These are phyloP conservation scores for Echiichthys vipera DNA, from an alignment of 2,797 vertebrate species.

Conservation along the genomic window DNA sequence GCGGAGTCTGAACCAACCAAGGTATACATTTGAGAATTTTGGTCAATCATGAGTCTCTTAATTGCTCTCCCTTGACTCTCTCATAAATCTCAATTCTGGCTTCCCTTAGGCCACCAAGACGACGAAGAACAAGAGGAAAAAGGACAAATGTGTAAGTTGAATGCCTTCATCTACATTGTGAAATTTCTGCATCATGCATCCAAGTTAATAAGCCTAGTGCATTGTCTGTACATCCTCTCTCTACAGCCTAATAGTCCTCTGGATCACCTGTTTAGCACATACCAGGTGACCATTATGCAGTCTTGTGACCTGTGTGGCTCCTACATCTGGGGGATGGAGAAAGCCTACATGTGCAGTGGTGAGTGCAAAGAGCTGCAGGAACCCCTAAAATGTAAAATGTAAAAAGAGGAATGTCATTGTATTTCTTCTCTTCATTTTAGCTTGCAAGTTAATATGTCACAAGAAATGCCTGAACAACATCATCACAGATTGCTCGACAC, in stretches of 20 bases:
- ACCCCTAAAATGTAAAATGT: background rate
- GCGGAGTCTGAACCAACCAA: conserved; percentile 81
- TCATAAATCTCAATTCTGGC: conserved; percentile 2
- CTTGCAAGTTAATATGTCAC: conserved; percentile 95
- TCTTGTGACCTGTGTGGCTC: conserved; percentile 95
- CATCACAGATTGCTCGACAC: conserved; percentile 87
- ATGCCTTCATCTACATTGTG: background rate
- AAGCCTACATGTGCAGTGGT: conserved; percentile 95
- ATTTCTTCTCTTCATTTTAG: conserved; percentile 74
- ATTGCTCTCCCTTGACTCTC: background rate
- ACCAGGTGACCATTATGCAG: conserved; percentile 96
- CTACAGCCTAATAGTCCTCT: conserved; percentile 88
- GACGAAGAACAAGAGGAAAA: conserved; percentile 89
- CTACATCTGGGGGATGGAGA: conserved; percentile 98
- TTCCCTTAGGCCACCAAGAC: conserved; percentile 83
- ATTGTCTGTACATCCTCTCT: background rate
- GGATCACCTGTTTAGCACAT: conserved; percentile 92
- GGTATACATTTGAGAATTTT: conserved; percentile 69
- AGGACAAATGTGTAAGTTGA: conserved; percentile 88
- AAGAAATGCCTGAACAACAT: conserved; percentile 94
- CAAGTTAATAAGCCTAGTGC: background rate
- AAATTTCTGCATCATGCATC: background rate
- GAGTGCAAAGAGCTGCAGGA: conserved; percentile 63
- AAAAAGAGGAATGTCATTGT: background rate
- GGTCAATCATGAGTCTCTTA: background rate